A percentile compares a stretch with the other conserved stretches of the same genome.
phyloP scores from a whole-genome alignment of 2,888 invertebrate species.

The Agrochola lychnidis region DNA sequence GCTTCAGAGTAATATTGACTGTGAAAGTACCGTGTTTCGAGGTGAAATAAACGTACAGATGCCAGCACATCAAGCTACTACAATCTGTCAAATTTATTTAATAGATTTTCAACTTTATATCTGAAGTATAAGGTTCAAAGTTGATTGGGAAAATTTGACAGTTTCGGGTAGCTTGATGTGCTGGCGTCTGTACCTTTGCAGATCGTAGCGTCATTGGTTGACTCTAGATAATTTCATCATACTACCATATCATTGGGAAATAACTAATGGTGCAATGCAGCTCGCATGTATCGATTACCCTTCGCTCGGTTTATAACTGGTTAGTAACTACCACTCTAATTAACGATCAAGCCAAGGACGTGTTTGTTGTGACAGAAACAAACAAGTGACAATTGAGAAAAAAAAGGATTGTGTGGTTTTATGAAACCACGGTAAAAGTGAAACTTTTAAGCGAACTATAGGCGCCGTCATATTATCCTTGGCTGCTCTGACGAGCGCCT shows the following conservation, averaged over 20 bases:
- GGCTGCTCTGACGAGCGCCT: too few species aligned
- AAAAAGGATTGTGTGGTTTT: too few species aligned
- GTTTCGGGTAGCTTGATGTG: too few species aligned
- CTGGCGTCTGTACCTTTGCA: too few species aligned
- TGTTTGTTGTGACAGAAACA: not conserved
- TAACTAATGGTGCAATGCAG: slow-evolving; percentile 10
- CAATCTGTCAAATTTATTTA: too few species aligned
- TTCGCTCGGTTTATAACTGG: slow-evolving; percentile 27
- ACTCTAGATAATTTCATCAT: slow-evolving; percentile 3
- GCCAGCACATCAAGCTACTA: too few species aligned
- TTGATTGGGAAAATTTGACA: too few species aligned
- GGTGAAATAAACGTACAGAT: not conserved
- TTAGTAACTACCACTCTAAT: slow-evolving; percentile 13
- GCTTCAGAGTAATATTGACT: not conserved
- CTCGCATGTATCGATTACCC: slow-evolving; percentile 25
- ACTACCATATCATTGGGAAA: slow-evolving; percentile 10
- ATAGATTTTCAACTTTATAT: too few species aligned
- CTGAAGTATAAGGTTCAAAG: too few species aligned
- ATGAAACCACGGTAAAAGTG: too few species aligned
- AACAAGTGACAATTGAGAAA: not conserved
- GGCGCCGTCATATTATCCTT: too few species aligned
- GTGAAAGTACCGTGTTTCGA: not conserved
- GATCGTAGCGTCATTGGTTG: not conserved
- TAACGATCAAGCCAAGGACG: slow-evolving; percentile 9
- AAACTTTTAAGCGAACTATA: too few species aligned